phyloP scores from a whole-genome alignment of 2,797 vertebrate species.

The Halcyon smyrnensis region DNA sequence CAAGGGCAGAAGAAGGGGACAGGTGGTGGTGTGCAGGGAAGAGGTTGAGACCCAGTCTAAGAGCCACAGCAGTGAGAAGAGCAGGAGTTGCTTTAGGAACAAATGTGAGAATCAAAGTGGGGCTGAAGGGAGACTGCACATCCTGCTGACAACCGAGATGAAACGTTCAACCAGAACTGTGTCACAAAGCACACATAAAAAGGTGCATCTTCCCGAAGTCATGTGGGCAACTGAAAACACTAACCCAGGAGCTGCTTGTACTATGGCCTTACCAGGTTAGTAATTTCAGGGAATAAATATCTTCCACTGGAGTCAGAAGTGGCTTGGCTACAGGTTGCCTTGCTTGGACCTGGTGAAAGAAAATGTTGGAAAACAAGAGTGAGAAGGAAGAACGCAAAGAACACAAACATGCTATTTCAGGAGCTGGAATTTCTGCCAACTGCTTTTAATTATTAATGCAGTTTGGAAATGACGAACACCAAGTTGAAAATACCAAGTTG shows the following conservation, averaged over 20 bases:
- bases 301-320: neutral
- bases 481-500: neutral
- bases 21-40: neutral
- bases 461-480: neutral
- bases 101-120: neutral
- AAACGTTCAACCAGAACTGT: neutral
- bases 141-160: neutral
- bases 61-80: neutral
- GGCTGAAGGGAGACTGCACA: neutral
- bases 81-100: neutral
- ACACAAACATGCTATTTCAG: neutral
- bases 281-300: constrained; percentile 27
- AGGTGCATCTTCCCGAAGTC: neutral
- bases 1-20: neutral
- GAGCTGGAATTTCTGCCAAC: neutral
- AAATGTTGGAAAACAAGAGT: neutral
- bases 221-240: neutral
- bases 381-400: neutral
- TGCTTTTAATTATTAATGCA: neutral
- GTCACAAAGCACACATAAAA: neutral
- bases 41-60: neutral
- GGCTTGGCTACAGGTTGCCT: constrained; percentile 22
- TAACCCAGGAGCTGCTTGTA: neutral
- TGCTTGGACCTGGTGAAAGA: constrained; percentile 59
- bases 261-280: constrained; percentile 65